A percentile compares a stretch with the other conserved stretches of the same genome.
Conservation (phyloP, 1,140 invertebrate species). For the Heliothis subflexa region DNA sequence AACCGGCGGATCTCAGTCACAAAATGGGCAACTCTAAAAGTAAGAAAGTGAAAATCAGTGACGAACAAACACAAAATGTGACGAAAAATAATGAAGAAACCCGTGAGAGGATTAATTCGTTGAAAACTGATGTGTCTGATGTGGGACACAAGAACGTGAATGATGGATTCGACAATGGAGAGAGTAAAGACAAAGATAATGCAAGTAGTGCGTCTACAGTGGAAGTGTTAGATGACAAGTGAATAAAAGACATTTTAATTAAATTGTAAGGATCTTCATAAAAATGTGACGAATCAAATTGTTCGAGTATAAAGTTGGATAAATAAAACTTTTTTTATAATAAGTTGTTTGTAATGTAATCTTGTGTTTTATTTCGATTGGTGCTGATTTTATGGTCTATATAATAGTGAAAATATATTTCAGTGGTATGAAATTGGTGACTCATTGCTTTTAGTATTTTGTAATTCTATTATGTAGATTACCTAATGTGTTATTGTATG, state of each 20-base stretch:
- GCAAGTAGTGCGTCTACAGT: constrained; percentile 80
- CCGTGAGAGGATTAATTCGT: constrained; percentile 69
- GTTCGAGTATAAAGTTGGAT: constrained; percentile 2
- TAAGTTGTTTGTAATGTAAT: constrained; percentile 2
- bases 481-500: background rate
- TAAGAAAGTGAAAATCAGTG: constrained; percentile 77
- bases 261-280: no score
- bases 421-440: background rate
- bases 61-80: constrained; percentile 55
- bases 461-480: background rate
- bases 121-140: constrained; percentile 72
- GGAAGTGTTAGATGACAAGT: constrained; percentile 81
- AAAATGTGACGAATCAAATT: background rate
- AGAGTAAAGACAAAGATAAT: constrained; percentile 69
- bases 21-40: constrained; percentile 81
- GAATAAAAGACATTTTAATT: constrained; percentile 42
- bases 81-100: constrained; percentile 53
- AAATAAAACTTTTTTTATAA: constrained; percentile 41
- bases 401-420: background rate
- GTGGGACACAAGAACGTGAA: constrained; percentile 48
- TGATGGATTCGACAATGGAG: constrained; percentile 47
- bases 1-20: constrained; percentile 51
- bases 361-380: constrained; percentile 25
- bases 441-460: background rate
- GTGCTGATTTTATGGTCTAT: background rate